Evolutionary conservation across 2,113 vertebrate genomes (phyloP).

Genomic region (Ameiurus melas): DNA sequence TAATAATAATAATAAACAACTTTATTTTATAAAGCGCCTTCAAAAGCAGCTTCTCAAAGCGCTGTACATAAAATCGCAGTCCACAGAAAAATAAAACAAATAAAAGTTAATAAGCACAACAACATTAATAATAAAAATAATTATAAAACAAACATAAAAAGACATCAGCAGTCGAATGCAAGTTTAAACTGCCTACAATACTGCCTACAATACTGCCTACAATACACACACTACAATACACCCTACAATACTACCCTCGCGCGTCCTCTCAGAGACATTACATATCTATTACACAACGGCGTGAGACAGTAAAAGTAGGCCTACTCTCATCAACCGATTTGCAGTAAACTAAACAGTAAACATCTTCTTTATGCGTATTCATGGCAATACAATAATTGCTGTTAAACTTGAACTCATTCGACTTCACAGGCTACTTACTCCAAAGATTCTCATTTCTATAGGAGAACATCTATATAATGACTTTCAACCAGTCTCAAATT

Average conservation of each 20-base stretch:
- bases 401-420: background rate
- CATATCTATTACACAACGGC: background rate
- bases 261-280: background rate
- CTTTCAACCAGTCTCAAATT: background rate
- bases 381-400: background rate
- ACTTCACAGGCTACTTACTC: background rate
- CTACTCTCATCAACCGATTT: background rate
- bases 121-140: too few relatives aligned
- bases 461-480: background rate
- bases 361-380: background rate
- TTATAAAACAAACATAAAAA: too few relatives aligned
- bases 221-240: too few relatives aligned
- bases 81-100: too few relatives aligned
- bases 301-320: background rate
- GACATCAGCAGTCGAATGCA: too few relatives aligned
- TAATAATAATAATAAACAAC: too few relatives aligned
- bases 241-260: background rate
- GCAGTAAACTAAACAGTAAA: background rate
- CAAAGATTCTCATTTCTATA: background rate
- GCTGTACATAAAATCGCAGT: too few relatives aligned
- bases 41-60: too few relatives aligned
- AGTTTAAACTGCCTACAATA: too few relatives aligned
- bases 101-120: too few relatives aligned
- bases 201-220: too few relatives aligned
- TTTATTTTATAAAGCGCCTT: too few relatives aligned